These are phyloP conservation scores for Chalcosyrphus nemorum DNA, from an alignment of 2,888 invertebrate genomes.

Conservation along the genomic window DNA sequence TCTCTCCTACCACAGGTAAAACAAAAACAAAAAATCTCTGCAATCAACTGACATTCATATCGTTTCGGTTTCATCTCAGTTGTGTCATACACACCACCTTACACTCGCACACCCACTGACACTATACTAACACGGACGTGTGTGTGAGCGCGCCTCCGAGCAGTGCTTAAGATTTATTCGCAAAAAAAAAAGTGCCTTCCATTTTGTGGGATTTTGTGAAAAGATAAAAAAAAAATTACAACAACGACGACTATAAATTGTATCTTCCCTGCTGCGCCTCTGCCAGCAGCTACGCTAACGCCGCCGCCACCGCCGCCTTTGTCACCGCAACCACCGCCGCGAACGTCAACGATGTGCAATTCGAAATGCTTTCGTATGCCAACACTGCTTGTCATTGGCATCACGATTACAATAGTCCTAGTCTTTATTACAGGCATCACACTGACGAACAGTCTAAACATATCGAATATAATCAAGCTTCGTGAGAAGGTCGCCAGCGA, in stretches of 20 bases:
- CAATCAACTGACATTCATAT: conserved; percentile 72
- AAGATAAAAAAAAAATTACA: conserved; percentile 25
- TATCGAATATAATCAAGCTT: conserved; percentile 80
- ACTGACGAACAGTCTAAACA: conserved; percentile 81
- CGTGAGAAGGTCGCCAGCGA: conserved; percentile 81
- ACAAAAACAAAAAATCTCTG: conserved; percentile 31
- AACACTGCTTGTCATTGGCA: conserved; percentile 81
- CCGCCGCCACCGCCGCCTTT: conserved; percentile 4
- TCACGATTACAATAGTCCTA: conserved; percentile 82
- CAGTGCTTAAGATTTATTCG: conserved; percentile 56
- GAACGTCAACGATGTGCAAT: conserved; percentile 79
- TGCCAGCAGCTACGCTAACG: conserved; percentile 1
- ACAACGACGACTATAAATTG: conserved; percentile 32
- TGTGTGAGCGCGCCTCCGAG: conserved; percentile 26
- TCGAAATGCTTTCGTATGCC: conserved; percentile 81
- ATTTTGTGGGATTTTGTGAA: conserved; percentile 64
- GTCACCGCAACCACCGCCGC: conserved; percentile 11
- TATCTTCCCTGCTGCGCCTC: conserved; percentile 29
- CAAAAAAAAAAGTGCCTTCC: conserved; percentile 71
- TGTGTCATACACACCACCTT: conserved; percentile 47
- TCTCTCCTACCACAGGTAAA: conserved; percentile 43
- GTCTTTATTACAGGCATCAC: conserved; percentile 84
- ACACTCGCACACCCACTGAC: conserved; percentile 34
- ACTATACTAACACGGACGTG: conserved; percentile 22
- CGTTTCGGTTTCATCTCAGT: conserved; percentile 64